phyloP scores from a whole-genome alignment of 2,888 invertebrate genomes.

The Gryllus longicercus region DNA sequence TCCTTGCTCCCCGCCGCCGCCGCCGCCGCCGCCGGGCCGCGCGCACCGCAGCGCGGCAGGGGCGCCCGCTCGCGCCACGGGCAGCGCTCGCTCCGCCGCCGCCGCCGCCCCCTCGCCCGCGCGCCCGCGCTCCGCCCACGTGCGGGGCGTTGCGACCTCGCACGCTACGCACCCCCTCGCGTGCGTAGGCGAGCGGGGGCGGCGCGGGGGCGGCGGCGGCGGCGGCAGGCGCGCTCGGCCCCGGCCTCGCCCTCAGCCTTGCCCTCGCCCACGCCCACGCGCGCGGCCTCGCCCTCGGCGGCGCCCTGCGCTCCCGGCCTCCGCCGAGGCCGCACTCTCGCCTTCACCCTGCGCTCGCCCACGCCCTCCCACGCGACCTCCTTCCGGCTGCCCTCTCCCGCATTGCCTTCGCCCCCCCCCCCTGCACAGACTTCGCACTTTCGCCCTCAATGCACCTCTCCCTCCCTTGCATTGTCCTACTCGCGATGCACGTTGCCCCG shows the following conservation, averaged over 20 bases:
- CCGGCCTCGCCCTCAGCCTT: no score
- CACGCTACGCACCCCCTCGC: not conserved
- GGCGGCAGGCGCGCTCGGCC: no score
- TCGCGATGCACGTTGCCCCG: no score
- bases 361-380: not conserved
- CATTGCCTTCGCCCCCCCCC: not conserved
- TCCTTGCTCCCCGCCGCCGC: constrained; percentile 28
- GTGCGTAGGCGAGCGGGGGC: no score
- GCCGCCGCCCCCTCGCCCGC: not conserved
- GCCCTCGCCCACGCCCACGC: not conserved
- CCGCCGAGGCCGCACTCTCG: no score
- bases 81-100: not conserved
- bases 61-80: not conserved
- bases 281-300: not conserved
- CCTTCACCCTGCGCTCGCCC: not conserved
- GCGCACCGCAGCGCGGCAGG: constrained; percentile 22
- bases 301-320: no score
- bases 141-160: not conserved
- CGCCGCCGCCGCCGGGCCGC: constrained; percentile 20
- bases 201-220: no score
- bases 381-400: no score
- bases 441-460: not conserved
- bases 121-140: not conserved
- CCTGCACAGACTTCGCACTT: not conserved
- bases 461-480: no score